phyloP scores from a whole-genome alignment of 1,140 invertebrate genomes.

The Periplaneta americana region DNA sequence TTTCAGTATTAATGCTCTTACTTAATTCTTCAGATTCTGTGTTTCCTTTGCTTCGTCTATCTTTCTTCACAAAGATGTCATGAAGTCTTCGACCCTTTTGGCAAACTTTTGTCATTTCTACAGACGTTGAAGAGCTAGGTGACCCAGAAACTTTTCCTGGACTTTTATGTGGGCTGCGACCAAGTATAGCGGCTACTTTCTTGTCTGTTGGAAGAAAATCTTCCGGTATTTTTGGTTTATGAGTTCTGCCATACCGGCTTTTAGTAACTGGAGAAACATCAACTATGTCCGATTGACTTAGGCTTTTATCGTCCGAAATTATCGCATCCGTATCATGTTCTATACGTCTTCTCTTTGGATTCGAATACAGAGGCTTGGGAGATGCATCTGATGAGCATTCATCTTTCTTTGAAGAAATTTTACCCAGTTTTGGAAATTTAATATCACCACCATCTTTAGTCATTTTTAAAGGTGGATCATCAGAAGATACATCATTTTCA shows the following conservation, averaged over 20 bases:
- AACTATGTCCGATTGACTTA: neutral
- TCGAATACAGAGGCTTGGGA: neutral
- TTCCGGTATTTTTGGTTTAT: conserved; percentile 19
- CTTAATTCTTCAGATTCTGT: neutral
- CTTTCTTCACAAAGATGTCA: neutral
- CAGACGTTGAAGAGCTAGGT: neutral
- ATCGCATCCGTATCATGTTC: neutral
- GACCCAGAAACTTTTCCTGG: neutral
- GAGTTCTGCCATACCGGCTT: conserved; percentile 18
- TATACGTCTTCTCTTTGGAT: neutral
- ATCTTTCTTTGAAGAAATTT: neutral
- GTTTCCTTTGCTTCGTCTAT: neutral
- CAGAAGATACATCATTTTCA: neutral
- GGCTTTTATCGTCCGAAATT: neutral
- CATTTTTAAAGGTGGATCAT: neutral
- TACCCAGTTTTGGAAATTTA: neutral
- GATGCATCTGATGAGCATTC: neutral
- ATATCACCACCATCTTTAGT: neutral
- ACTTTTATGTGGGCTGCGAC: conserved; percentile 7
- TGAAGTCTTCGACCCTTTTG: neutral
- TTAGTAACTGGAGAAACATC: neutral
- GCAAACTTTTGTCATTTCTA: neutral
- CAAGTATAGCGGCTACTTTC: conserved; percentile 17
- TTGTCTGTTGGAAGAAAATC: conserved; percentile 19
- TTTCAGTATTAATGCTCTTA: neutral